Conservation (phyloP, 2,888 invertebrate genomes). For the Operophtera brumata region DNA sequence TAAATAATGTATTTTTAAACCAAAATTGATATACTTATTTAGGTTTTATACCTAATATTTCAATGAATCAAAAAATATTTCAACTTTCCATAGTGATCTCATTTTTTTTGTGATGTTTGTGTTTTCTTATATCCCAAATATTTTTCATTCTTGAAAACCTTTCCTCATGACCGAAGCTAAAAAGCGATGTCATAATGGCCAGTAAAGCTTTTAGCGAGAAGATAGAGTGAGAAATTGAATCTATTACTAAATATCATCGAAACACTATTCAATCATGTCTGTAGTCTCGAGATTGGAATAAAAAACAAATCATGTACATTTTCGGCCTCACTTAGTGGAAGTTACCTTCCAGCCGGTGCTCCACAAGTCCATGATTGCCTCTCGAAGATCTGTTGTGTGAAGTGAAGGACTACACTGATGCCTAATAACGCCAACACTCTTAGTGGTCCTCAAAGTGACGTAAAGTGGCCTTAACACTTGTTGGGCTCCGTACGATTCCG, state of each 20-base stretch:
- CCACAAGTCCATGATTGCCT: constrained; percentile 51
- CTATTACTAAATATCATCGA: constrained; percentile 43
- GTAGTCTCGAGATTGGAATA: constrained; percentile 25
- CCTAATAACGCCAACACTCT: constrained; percentile 48
- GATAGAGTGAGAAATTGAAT: constrained; percentile 56
- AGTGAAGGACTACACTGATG: constrained; percentile 34
- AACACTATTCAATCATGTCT: constrained; percentile 32
- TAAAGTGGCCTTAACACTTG: constrained; percentile 34
- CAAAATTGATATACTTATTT: no score
- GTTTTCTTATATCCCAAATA: neutral
- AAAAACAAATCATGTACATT: constrained; percentile 4
- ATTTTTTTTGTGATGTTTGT: no score
- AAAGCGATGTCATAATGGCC: constrained; percentile 9
- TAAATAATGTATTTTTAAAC: no score
- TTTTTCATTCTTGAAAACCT: no score
- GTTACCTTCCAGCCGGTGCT: constrained; percentile 49
- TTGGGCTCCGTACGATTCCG: constrained; percentile 11
- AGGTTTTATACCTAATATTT: no score
- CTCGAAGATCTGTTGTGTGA: constrained; percentile 51
- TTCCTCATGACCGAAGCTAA: neutral
- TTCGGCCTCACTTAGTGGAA: constrained; percentile 30
- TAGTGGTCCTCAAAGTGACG: constrained; percentile 37
- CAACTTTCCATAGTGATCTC: no score
- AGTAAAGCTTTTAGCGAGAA: constrained; percentile 45
- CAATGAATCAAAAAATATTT: no score